A percentile compares a stretch with the other conserved stretches of the same genome.
Evolutionary conservation across 2,113 vertebrate species (phyloP).

Genomic region (Bufo gargarizans): DNA sequence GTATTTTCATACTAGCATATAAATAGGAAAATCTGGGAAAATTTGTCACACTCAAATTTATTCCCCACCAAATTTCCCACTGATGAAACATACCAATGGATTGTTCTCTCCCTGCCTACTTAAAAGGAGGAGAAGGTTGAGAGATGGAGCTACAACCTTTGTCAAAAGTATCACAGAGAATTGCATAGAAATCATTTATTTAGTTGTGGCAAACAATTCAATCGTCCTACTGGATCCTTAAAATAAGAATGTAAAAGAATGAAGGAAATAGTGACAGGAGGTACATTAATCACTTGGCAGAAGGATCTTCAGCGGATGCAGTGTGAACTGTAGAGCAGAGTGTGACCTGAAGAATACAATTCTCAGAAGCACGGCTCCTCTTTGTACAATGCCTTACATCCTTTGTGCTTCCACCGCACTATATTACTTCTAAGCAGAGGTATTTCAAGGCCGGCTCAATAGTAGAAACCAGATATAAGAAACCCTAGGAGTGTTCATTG

Average conservation of each 20-base stretch:
- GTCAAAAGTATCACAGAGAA: not conserved
- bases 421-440: constrained; percentile 23
- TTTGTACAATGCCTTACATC: constrained; percentile 13
- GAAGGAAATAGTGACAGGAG: constrained; percentile 11
- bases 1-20: no score
- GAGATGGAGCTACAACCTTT: not conserved
- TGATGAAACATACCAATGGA: not conserved
- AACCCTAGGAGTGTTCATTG: constrained; percentile 41
- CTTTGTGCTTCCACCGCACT: constrained; percentile 12
- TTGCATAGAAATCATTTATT: not conserved
- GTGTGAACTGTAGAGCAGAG: constrained; percentile 25
- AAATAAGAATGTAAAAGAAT: not conserved
- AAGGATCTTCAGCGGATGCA: constrained; percentile 13
- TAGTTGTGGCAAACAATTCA: not conserved
- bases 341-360: constrained; percentile 13
- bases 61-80: not conserved
- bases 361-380: constrained; percentile 13
- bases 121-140: not conserved
- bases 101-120: not conserved
- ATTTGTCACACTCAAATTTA: not conserved
- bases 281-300: not conserved
- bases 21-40: not conserved
- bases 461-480: constrained; percentile 21
- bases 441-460: constrained; percentile 37
- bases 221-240: not conserved